These are phyloP conservation scores for Halesus radiatus DNA, from an alignment of 1,140 invertebrate species.

Conservation along the genomic window DNA sequence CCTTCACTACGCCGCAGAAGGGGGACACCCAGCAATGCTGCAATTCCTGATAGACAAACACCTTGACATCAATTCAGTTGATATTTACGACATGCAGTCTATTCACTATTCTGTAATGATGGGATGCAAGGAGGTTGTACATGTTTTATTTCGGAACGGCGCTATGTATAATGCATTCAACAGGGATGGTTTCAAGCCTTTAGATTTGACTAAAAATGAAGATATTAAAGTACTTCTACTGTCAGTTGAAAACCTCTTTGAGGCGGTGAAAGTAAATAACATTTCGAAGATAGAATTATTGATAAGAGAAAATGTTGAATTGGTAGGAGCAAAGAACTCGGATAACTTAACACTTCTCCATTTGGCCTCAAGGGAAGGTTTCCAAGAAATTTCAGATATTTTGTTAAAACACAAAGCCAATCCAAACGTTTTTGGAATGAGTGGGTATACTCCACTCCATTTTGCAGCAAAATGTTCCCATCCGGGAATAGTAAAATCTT, in stretches of 20 bases:
- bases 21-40: no score
- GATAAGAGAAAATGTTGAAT: not conserved
- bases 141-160: no score
- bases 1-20: no score
- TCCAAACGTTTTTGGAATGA: constrained; percentile 1
- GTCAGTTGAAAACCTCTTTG: not conserved
- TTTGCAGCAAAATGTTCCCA: not conserved
- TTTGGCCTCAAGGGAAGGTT: not conserved
- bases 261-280: constrained; percentile 23
- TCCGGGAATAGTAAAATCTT: not conserved
- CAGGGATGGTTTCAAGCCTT: not conserved
- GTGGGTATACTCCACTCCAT: not conserved
- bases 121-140: no score
- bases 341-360: not conserved
- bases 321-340: not conserved
- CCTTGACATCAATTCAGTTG: no score
- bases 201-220: not conserved
- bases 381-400: not conserved
- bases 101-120: no score
- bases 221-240: not conserved
- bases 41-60: no score
- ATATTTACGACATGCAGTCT: no score
- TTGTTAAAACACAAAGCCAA: constrained; percentile 10
- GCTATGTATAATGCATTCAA: no score
- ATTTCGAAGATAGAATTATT: not conserved